phyloP scores from a whole-genome alignment of 2,888 invertebrate genomes.

The Plagiodera versicolora region DNA sequence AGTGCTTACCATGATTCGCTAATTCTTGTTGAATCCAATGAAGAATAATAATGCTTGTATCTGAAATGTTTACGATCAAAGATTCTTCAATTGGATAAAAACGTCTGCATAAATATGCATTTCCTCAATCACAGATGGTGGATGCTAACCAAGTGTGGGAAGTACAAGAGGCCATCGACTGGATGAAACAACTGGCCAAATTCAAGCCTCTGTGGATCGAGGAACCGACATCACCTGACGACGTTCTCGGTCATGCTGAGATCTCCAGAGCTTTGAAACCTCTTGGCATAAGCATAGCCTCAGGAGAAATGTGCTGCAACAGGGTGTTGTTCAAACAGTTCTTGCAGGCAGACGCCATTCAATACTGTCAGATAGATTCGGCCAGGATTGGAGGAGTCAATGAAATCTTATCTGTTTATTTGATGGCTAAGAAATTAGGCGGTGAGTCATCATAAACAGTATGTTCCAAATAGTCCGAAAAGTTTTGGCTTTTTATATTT shows the following conservation, averaged over 20 bases:
- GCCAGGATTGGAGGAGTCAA: constrained; percentile 87
- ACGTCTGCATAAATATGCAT: too few relatives aligned
- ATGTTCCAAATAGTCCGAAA: too few relatives aligned
- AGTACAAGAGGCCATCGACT: constrained; percentile 79
- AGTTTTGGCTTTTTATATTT: too few relatives aligned
- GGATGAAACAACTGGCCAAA: constrained; percentile 77
- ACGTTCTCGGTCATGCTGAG: constrained; percentile 80
- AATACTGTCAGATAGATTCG: constrained; percentile 89
- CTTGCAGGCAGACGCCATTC: constrained; percentile 75
- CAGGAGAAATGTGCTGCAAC: constrained; percentile 92
- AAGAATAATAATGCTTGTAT: too few relatives aligned
- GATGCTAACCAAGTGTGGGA: constrained; percentile 92
- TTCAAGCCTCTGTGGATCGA: constrained; percentile 87
- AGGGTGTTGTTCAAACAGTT: constrained; percentile 92
- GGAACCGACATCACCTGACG: constrained; percentile 92
- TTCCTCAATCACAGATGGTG: constrained; percentile 64
- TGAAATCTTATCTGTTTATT: constrained; percentile 82
- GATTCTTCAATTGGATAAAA: too few relatives aligned
- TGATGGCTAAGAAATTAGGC: constrained; percentile 84
- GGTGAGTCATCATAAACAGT: too few relatives aligned
- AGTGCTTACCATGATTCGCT: too few relatives aligned
- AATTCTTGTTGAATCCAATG: too few relatives aligned
- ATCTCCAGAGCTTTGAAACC: constrained; percentile 76
- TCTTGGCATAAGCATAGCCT: constrained; percentile 81
- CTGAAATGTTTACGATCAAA: too few relatives aligned